Evolutionary conservation across 2,888 invertebrate genomes (phyloP).

Genomic region (Ichneumoninae sp.): DNA sequence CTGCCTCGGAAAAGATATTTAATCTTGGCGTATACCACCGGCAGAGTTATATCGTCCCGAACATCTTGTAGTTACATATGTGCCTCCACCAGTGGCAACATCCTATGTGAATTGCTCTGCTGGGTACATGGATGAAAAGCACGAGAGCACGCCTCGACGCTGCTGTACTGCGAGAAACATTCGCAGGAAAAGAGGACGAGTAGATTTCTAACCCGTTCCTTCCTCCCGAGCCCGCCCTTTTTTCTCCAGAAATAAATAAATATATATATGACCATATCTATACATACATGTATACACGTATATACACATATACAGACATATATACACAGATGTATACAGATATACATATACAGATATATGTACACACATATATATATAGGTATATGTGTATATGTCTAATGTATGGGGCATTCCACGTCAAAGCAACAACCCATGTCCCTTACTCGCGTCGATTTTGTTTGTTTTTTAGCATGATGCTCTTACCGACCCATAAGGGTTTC

Average conservation of each 20-base stretch:
- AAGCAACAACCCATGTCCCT: too few species aligned
- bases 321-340: neutral
- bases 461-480: too few species aligned
- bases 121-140: conserved; percentile 33
- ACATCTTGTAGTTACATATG: conserved; percentile 54
- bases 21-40: conserved; percentile 37
- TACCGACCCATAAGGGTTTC: too few species aligned
- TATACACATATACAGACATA: neutral
- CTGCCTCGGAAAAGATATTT: conserved; percentile 46
- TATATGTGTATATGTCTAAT: neutral
- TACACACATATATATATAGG: too few species aligned
- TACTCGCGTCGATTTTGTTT: too few species aligned
- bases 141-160: conserved; percentile 17
- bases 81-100: conserved; percentile 9
- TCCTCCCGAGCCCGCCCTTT: neutral
- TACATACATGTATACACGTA: neutral
- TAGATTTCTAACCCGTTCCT: neutral
- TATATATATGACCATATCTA: neutral
- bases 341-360: too few species aligned
- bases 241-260: neutral
- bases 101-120: neutral
- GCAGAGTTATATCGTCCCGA: conserved; percentile 48
- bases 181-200: conserved; percentile 27
- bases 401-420: too few species aligned
- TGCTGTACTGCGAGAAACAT: conserved; percentile 10